phyloP scores from a whole-genome alignment of 2,113 vertebrate genomes.

The Protomyctophum bolini region DNA sequence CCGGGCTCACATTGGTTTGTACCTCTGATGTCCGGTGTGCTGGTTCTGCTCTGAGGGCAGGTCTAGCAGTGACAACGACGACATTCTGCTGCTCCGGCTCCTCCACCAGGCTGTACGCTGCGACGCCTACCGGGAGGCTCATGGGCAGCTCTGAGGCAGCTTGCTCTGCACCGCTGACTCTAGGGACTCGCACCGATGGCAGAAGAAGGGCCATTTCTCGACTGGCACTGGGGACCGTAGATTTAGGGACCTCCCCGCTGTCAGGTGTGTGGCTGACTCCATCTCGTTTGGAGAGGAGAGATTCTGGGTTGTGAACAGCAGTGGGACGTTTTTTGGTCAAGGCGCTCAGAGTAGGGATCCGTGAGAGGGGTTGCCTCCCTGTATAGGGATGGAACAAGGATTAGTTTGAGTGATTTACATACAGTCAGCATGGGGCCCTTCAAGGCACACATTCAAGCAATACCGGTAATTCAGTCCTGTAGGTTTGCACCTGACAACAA shows the following conservation, averaged over 20 bases:
- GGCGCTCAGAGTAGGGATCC: conserved; percentile 77
- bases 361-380: conserved; percentile 60
- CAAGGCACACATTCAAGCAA: too few relatives aligned
- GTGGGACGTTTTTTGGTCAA: conserved; percentile 60
- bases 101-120: conserved; percentile 2
- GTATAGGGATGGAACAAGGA: too few relatives aligned
- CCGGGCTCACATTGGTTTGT: neutral
- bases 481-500: too few relatives aligned
- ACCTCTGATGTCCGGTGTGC: neutral
- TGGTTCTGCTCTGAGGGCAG: conserved; percentile 54
- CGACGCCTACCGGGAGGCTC: conserved; percentile 8
- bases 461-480: too few relatives aligned
- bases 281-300: conserved; percentile 48
- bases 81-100: conserved; percentile 17
- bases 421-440: too few relatives aligned
- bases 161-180: conserved; percentile 25
- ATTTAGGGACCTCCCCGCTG: conserved; percentile 32
- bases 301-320: conserved; percentile 26
- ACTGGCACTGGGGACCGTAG: conserved; percentile 44
- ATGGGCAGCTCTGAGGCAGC: neutral
- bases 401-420: too few relatives aligned
- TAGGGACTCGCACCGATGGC: conserved; percentile 32
- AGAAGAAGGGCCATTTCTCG: conserved; percentile 41
- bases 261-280: conserved; percentile 9
- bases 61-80: conserved; percentile 50